These are phyloP conservation scores for Pseudomugil gertrudae DNA, from an alignment of 2,797 vertebrate genomes.

Conservation along the genomic window DNA sequence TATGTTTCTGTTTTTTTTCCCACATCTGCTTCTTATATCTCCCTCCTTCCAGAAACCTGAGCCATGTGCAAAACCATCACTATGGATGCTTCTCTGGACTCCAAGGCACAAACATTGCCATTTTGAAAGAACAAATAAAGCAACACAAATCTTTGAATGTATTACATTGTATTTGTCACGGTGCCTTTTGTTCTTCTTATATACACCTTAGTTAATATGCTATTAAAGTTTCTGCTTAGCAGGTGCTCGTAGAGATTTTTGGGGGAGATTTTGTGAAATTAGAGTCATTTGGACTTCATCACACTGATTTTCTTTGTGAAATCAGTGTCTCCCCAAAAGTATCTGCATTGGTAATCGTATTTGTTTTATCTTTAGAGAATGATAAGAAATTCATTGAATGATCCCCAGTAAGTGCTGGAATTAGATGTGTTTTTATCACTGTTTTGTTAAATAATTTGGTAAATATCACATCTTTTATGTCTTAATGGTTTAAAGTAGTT, in stretches of 20 bases:
- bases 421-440: background rate
- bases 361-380: background rate
- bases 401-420: background rate
- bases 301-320: no score
- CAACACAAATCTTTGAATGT: background rate
- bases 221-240: background rate
- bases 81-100: constrained; percentile 82
- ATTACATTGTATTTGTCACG: background rate
- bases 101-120: constrained; percentile 73
- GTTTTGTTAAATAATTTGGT: background rate
- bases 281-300: background rate
- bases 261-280: background rate
- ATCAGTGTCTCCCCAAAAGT: no score
- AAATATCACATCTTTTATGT: background rate
- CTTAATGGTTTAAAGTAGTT: background rate
- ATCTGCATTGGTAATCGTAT: no score
- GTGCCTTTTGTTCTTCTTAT: background rate
- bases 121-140: constrained; percentile 29
- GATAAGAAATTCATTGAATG: background rate
- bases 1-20: background rate
- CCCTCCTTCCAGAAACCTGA: constrained; percentile 81
- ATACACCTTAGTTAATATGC: background rate
- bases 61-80: constrained; percentile 81
- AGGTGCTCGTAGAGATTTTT: background rate
- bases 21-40: constrained; percentile 20